Percentiles rank a stretch among this genome's conserved stretches.
These are phyloP conservation scores for Zingel zingel DNA, from an alignment of 2,113 vertebrate species.

Conservation along the genomic window DNA sequence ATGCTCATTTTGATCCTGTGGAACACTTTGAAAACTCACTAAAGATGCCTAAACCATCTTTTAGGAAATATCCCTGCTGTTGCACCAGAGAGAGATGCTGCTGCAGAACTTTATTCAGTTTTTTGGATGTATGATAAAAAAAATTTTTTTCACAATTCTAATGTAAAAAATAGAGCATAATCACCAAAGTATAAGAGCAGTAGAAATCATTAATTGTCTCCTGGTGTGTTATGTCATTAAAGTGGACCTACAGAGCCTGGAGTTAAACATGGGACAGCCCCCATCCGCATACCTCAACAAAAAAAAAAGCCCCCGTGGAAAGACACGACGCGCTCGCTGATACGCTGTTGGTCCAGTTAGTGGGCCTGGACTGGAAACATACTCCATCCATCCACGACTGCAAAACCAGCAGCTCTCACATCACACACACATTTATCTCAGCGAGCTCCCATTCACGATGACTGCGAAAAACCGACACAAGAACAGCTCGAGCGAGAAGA, in stretches of 20 bases:
- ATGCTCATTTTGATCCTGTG: neutral
- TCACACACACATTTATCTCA: neutral
- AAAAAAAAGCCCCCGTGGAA: constrained; percentile 32
- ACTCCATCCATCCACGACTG: constrained; percentile 73
- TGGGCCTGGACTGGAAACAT: constrained; percentile 49
- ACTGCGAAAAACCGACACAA: constrained; percentile 80
- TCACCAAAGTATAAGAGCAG: too few species aligned
- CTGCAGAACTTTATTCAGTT: neutral
- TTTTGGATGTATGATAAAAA: neutral
- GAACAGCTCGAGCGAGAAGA: constrained; percentile 72
- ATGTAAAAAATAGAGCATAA: neutral
- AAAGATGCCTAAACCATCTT: neutral
- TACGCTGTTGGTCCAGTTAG: constrained; percentile 70
- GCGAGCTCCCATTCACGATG: constrained; percentile 65
- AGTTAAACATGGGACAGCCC: constrained; percentile 66
- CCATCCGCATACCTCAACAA: constrained; percentile 75
- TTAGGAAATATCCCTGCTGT: neutral
- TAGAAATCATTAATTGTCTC: constrained; percentile 20
- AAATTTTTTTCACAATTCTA: too few species aligned
- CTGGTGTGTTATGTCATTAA: neutral
- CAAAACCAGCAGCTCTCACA: constrained; percentile 44
- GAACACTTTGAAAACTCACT: neutral
- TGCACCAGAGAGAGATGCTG: neutral
- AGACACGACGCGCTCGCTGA: constrained; percentile 82
- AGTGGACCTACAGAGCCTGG: constrained; percentile 13